Evolutionary conservation across 2,113 vertebrate species (phyloP).

Genomic region (Ploceus nigricollis): DNA sequence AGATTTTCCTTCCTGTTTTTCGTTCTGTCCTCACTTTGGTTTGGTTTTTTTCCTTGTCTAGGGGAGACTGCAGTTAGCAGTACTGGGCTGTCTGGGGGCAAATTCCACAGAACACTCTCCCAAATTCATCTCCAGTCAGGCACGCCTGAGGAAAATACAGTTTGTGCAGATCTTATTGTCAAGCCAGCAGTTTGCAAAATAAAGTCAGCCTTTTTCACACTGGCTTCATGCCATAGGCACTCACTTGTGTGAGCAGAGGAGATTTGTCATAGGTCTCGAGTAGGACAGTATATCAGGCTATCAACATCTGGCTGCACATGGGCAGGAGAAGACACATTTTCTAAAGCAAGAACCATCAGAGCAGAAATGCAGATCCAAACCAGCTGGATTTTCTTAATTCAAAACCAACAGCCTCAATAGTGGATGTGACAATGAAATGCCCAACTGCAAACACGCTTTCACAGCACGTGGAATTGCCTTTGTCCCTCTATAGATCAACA

Average conservation of each 20-base stretch:
- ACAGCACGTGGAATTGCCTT: background rate
- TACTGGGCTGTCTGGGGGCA: background rate
- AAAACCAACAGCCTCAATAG: background rate
- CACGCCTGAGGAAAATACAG: background rate
- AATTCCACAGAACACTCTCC: background rate
- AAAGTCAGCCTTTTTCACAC: background rate
- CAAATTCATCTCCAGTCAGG: background rate
- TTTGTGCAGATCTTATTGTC: background rate
- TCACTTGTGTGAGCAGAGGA: background rate
- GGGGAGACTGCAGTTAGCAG: background rate
- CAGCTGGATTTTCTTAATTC: background rate
- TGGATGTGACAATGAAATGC: background rate
- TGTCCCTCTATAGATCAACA: background rate
- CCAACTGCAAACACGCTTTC: background rate
- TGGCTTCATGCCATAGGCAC: background rate
- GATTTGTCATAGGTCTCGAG: background rate
- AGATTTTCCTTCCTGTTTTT: background rate
- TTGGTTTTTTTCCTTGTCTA: background rate
- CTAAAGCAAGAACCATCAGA: background rate
- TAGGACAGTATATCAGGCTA: background rate
- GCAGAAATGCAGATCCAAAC: background rate
- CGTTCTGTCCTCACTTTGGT: accelerated
- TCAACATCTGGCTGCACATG: background rate
- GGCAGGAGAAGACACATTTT: accelerated
- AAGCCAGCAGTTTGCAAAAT: background rate